Evolutionary conservation across 1,140 invertebrate genomes (phyloP), one percentile per base, ranked within the genome.

Genomic region (Zophobas morio): DNA sequence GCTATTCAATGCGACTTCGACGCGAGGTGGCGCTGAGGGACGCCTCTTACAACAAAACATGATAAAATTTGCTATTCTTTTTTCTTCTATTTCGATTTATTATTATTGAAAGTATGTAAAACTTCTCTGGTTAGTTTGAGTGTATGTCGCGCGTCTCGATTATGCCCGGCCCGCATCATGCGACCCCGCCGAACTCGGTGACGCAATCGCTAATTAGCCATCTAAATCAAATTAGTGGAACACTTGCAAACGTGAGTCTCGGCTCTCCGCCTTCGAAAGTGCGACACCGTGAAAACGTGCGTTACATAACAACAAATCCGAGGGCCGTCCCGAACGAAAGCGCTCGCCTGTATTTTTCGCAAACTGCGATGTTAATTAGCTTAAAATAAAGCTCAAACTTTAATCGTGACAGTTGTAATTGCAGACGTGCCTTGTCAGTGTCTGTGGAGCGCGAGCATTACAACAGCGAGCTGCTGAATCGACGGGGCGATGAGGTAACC

Each of bases 331-430:
- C 42, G 60, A 63, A 63, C n/a, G 37, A 36, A 40, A 37, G 20
- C 57, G 42, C 20, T 20, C 20, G 20, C 20, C 20, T 33, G 46
- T 72, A 72, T 72, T 72, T 72, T 72, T 72, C 47, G 32, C 51
- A 60, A 74, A 57, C 72, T 57, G 72, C 56, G 54, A 74, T 74
- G 51, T 46, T 74, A 74, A 74, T 74, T 74, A 74, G 53, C 35
- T 57, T 57, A 56, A 74, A 74, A 74, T 74, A 57, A 74, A 74
- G 72, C 51, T 74, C 32, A 74, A 74, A 74, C 72, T 74, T 74
- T 74, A 74, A 74, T 74, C 72, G 54, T 74, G 72, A 74, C 51
- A 74, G 42, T 74, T 74, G 37, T 74, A 74, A 74, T 74, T 74
- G 72, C 53, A 74, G 53, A 56, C 72, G 53, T 74, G 72, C 51